Evolutionary conservation across 2,888 invertebrate species (phyloP).

Genomic region (Poecilus cupreus): DNA sequence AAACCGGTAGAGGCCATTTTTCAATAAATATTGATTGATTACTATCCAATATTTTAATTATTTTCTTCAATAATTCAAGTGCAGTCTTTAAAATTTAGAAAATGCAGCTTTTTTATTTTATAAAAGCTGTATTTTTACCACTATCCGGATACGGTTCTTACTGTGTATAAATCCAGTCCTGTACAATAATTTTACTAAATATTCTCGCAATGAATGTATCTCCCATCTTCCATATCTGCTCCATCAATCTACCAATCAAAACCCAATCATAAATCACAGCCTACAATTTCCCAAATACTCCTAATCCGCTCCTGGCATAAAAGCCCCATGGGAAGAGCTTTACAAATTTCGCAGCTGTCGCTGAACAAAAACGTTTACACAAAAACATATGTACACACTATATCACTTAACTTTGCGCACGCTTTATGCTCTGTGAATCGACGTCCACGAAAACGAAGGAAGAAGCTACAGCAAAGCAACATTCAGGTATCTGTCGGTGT

Average conservation of each 20-base stretch:
- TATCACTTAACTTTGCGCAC: slow-evolving; percentile 65
- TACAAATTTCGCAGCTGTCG: slow-evolving; percentile 56
- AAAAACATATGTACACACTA: slow-evolving; percentile 65
- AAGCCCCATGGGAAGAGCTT: slow-evolving; percentile 45
- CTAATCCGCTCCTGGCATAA: slow-evolving; percentile 34
- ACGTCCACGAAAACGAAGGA: slow-evolving; percentile 40
- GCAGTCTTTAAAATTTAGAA: no score
- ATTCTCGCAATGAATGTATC: no score
- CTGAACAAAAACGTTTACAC: slow-evolving; percentile 53
- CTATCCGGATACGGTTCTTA: no score
- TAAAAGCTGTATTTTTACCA: no score
- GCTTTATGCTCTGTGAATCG: slow-evolving; percentile 58
- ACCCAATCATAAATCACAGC: slow-evolving; percentile 6
- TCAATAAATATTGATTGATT: no score
- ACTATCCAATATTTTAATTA: no score
- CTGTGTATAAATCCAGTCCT: no score
- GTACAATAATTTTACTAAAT: no score
- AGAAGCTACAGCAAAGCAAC: slow-evolving; percentile 15
- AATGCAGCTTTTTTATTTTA: no score
- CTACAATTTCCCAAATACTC: not conserved
- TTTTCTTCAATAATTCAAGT: no score
- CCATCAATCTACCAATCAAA: slow-evolving; percentile 24
- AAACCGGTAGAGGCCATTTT: no score
- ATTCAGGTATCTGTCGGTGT: not conserved
- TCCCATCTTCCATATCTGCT: not conserved